Base-by-base conservation (phyloP, 2,888 invertebrate genomes). In the Rhaphigaster nebulosa region DNA sequence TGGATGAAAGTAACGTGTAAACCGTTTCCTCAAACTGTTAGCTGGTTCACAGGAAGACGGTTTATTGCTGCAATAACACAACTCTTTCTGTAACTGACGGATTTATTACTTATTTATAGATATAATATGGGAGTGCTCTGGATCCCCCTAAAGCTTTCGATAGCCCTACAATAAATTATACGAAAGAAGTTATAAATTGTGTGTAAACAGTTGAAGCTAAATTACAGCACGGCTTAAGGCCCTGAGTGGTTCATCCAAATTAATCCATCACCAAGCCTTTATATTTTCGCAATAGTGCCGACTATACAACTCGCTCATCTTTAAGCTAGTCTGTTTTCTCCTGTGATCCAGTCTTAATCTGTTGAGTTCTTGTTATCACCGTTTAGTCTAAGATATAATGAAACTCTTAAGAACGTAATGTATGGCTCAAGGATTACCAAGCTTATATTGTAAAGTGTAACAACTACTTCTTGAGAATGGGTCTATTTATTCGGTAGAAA, bases 41-140 rank as follows among this genome's bases (percentile, higher is more conserved):
- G 38, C 34, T 76, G 34, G 70, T 38, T 76, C 70, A 76, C 70
- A 76, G 70, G 70, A 76, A 76, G 70, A 76, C 34, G 70, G 18
- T 76, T 76, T 76, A 76, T 76, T 76, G 70, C 70, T 0, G 70
- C 70, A 76, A 76, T 76, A 76, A 76, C 45, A 84, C 45, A n/a
- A 1, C n/a, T 84, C 84, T 45, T 84, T 84, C n/a, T 50, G 1
- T 50, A 50, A 84, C 45, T 88, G 88, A 88, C 88, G 41, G 52
- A 65, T 88, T 88, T 88, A 88, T 88, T 88, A n/a, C 34, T 60
- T 56, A 88, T 88, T 88, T 88, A 45, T 56, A 88, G 38, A 88
- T 88, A 88, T 88, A 88, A 88, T 12, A 38, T 41, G 87, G 87
- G 88, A 88, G 88, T 88, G 88, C 65, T 88, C 65, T 41, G 56